Base-by-base conservation (phyloP, 2,113 vertebrate genomes). In the Scatophagus argus region DNA sequence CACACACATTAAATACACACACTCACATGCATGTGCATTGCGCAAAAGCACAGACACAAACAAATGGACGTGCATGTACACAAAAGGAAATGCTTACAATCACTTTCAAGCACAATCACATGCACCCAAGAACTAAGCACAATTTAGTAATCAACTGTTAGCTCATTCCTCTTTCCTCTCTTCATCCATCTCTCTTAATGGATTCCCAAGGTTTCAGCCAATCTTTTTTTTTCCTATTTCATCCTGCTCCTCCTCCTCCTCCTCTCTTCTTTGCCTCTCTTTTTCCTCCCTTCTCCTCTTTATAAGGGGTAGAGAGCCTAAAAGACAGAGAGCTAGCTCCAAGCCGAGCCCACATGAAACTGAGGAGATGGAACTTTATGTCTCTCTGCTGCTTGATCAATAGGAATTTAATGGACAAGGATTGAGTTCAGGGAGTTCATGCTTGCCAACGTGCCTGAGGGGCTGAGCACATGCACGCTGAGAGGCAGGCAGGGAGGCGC, bases 401-500 rank as follows among this genome's bases (percentile, higher is more conserved):
- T 93, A 92, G 89, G 90, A 93, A 92, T 93, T 91, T 93, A 93
- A 93, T 92, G 90, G 91, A 94, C 93, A 93, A 89, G 93, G 90
- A 91, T 92, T 84, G 92, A 93, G 92, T 94, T 94, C 93, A 93
- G 90, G 82, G 91, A 94, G 93, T 94, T 94, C 93, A 93, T 93
- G 88, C 89, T 92, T 89, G 89, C 93, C 85, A 90, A 90, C 84
- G 89, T 90, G 91, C 92, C 90, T 85, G 87, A 84, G 87, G 88
- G 92, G 83, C 89, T 88, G 84, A 91, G 83, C 80, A 65, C 89
- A 77, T 74, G 80, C 89, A 89, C 82, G 72, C 88, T 72, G 87
- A 79, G 79, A 89, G 80, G 84, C 78, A 61, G 78, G 77, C 69
- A 63, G 77, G 80, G 64, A 71, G 65, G 56, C 68, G 17, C 59